Evolutionary conservation across 2,113 vertebrate species (phyloP), one percentile per base, ranked within the genome.

Genomic region (Gila orcuttii): DNA sequence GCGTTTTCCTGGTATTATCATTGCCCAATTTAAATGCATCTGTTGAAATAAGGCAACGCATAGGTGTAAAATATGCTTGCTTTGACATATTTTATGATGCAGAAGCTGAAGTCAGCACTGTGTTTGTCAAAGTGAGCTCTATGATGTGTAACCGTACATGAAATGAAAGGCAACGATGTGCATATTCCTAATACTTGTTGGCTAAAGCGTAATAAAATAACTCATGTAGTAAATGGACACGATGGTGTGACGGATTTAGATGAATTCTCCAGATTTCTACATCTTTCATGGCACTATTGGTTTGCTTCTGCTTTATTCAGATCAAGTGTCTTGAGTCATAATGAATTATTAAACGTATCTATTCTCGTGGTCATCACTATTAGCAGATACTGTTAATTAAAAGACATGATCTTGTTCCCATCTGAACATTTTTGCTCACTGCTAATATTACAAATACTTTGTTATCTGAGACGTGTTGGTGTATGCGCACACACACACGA

Each of bases 131-230:
- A 81, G 71, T 73, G 57, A 62, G 71, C 31, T 55, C 78, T 77
- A 42, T 33, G 85, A 55, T 77, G 85, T 77, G 85, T 76, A 86
- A 68, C 80, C 23, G 31, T 76, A 86, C 60, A 86, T 86, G 85
- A 86, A 86, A 86, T 86, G 42, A 82, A 82, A 86, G 23, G 45
- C 31, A 52, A 23, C 19, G 4, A 28, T 21, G 79, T 82, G 60
- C 79, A 45, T 25, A 33, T 77, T 76, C 57, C 57, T 33, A 62
- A 77, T 47, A 52, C 79, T n/a, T 12, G 62, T 55, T 57, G 42
- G 42, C 84, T 74, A 82, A 82, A 77, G 77, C 55, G 2, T 73
- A 82, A 86, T 85, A 9, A 82, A 86, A 83, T 55, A 86, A 88
- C 39, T 77, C 64, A 21, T 33, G 62, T 36, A 39, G 31, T 42